Evolutionary conservation across 2,113 vertebrate genomes (phyloP).

Genomic region (Typhlomys cinereus): DNA sequence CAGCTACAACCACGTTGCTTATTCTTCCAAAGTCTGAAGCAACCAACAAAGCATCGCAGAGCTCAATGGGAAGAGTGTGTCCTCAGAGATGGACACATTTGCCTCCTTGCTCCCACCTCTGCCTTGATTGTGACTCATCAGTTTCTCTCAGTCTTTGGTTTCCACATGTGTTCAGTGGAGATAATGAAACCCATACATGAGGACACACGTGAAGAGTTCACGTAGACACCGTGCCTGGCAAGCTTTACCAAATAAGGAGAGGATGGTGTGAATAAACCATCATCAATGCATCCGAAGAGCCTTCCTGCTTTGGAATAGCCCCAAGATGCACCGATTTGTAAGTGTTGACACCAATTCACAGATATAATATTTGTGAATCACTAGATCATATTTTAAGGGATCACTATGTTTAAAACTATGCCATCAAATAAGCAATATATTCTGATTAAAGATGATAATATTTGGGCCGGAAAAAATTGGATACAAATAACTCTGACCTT

Average conservation of each 20-base stretch:
- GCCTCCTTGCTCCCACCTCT: neutral
- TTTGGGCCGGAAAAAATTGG: neutral
- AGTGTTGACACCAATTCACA: neutral
- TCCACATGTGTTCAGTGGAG: neutral
- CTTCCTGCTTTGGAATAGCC: neutral
- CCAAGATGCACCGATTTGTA: neutral
- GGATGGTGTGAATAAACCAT: neutral
- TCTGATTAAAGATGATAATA: neutral
- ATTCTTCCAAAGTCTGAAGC: neutral
- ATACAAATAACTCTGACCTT: neutral
- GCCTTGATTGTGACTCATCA: neutral
- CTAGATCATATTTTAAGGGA: neutral
- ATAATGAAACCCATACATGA: neutral
- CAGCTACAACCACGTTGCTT: neutral
- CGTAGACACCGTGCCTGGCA: neutral
- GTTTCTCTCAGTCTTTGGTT: neutral
- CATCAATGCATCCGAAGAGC: neutral
- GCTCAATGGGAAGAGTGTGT: neutral
- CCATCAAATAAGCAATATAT: neutral
- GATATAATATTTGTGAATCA: slow-evolving; percentile 4
- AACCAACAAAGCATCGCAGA: neutral
- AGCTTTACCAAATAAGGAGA: neutral
- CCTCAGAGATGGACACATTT: neutral
- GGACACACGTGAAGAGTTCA: neutral
- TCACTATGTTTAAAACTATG: neutral